Base-by-base conservation (phyloP, 2,797 vertebrate species). In the Synanceia verrucosa region DNA sequence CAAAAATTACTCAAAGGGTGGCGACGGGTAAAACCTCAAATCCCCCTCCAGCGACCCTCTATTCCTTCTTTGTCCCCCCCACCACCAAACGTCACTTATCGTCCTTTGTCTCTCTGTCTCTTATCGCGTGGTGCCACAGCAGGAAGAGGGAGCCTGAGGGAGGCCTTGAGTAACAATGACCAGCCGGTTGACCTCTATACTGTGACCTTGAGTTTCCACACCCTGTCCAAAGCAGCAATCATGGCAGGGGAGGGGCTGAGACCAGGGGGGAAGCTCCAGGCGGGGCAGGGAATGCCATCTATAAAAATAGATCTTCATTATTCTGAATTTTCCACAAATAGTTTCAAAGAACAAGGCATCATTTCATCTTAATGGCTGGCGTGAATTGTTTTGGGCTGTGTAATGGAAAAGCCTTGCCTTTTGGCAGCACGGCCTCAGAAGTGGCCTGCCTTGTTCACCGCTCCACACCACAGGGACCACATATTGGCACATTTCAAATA, bases 61-160 rank as follows among this genome's bases (percentile, higher is more conserved):
- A 46, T 73, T 75, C 51, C 67, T 75, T 79, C 78, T 71, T 83
- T 88, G 65, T 55, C 79, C 91, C 60, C 56, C 36, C 64, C 29
- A 5, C 29, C 1, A 78, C 78, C 44, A 71, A 86, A 85, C 93
- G 94, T 97, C 95, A 95, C 95, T 97, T 97, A 96, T 94, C 79
- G 62, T 94, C 95, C 93, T 96, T 97, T 97, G 96, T 98, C 95
- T 95, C 92, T 86, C 84, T 78, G 92, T 89, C 86, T 91, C 95
- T 98, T 97, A 98, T 98, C 97, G 94, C 82, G 78, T 87, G 93
- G 93, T 92, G 93, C 93, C 94, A 95, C 91, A 94, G 95, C 97
- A 97, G 97, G 96, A 98, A 95, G 85, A 90, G 87, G 86, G 86
- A 86, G 88, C 88, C 78, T 73, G 85, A 91, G 89, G 90, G 88